A percentile compares a stretch with the other conserved stretches of the same genome.
phyloP scores from a whole-genome alignment of 2,797 vertebrate species.

The Poecilia gillii region DNA sequence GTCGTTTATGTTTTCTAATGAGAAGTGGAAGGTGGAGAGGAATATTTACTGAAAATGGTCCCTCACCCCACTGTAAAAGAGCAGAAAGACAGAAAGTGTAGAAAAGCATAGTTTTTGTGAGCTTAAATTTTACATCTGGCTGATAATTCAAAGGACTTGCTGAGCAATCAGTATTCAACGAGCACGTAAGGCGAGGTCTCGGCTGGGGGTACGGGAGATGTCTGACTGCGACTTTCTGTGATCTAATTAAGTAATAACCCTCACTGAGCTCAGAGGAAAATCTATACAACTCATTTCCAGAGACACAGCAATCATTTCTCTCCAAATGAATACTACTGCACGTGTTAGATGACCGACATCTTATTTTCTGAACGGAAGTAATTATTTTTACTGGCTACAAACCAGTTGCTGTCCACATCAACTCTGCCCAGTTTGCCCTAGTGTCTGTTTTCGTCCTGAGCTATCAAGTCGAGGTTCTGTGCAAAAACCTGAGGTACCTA shows the following conservation, averaged over 20 bases:
- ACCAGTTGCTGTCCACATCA: not conserved
- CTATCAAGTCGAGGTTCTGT: constrained; percentile 7
- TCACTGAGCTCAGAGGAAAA: constrained; percentile 47
- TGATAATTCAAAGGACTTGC: constrained; percentile 51
- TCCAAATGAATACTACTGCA: constrained; percentile 56
- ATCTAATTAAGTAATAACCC: constrained; percentile 72
- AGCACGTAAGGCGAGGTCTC: constrained; percentile 29
- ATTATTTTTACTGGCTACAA: not conserved
- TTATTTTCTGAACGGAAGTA: constrained; percentile 18
- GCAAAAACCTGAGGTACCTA: constrained; percentile 36
- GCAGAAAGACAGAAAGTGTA: constrained; percentile 1
- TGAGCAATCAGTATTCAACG: constrained; percentile 39
- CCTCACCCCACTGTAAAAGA: constrained; percentile 12
- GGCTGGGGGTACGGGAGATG: constrained; percentile 27
- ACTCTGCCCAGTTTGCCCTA: not conserved
- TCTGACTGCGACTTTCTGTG: constrained; percentile 41
- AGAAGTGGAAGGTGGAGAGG: not conserved
- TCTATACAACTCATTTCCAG: constrained; percentile 70
- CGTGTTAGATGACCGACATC: constrained; percentile 49
- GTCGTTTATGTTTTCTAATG: not conserved
- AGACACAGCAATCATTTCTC: constrained; percentile 62
- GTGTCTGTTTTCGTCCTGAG: constrained; percentile 11
- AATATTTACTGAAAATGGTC: constrained; percentile 6
- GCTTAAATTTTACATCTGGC: constrained; percentile 39
- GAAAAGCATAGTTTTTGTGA: constrained; percentile 29